These are phyloP conservation scores for Siderastrea siderea DNA, from an alignment of 92 coral and sea anemone species.

Conservation along the genomic window DNA sequence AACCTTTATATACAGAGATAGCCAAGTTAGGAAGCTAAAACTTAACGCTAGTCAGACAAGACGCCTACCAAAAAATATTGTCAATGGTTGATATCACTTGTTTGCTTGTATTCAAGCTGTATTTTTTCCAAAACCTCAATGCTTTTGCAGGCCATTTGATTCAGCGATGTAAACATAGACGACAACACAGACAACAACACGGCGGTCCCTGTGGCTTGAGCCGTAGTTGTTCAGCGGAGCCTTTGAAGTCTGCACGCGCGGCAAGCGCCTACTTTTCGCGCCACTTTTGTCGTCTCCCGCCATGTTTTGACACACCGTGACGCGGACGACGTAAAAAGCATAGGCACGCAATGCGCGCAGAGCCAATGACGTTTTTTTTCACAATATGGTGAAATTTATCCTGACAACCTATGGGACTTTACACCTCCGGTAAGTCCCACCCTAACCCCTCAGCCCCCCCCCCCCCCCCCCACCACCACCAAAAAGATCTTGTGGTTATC, in stretches of 20 bases:
- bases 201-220: neutral
- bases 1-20: slow-evolving; percentile 46
- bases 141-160: neutral
- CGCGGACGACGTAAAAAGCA: neutral
- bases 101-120: neutral
- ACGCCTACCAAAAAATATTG: neutral
- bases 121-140: neutral
- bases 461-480: no score
- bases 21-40: neutral
- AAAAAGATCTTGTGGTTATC: no score
- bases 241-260: neutral
- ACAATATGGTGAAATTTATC: no score
- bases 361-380: no score
- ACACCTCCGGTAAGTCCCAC: no score
- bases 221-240: neutral
- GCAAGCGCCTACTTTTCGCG: neutral
- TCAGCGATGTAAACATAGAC: neutral
- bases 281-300: neutral
- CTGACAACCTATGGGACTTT: no score
- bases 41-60: no score
- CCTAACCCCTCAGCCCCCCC: no score
- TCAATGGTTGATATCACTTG: neutral
- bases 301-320: neutral
- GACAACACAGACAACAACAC: no score
- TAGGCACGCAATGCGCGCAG: no score